Base-by-base conservation (phyloP, 2,797 vertebrate species). In the Vireo griseus region DNA sequence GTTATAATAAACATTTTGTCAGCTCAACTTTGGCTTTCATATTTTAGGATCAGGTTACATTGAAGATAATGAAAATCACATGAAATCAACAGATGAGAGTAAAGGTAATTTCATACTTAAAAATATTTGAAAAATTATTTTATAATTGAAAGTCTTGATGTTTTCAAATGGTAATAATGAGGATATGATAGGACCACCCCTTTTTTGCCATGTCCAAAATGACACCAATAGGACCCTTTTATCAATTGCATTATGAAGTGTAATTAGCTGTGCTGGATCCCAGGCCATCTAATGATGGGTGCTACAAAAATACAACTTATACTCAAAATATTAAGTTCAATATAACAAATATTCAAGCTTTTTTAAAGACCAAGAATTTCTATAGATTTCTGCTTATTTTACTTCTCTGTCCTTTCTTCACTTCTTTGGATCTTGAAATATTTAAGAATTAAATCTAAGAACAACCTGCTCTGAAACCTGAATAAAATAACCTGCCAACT, bases 41-140 rank as follows among this genome's bases (percentile, higher is more conserved):
- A 37, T 93, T 93, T 96, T 97, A 97, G 96, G 92, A 59, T 86
- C 93, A 92, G 95, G 79, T 87, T 98, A 97, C 76, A 96, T 87
- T 77, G 98, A 98, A 92, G 97, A 98, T 52, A 90, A 68, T 85
- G 97, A 97, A 95, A 98, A 98, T 65, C 97, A 98, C 63, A 66
- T 95, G 87, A 98, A 97, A 89, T 62, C 97, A 84, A 39, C 97
- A 86, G 97, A 97, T 94, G 97, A 98, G 31, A 97, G 89, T 85
- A 97, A 97, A 98, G 98, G 98, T 98, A 97, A 97, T 88, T 94
- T 68, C 35, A 54, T 42, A 24, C 20, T 72, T 80, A 50, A 81
- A 45, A 12, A 52, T 61, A 13, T n/a, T n/a, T n/a, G n/a, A n/a
- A 0, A 29, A 83, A 73, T 24, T 37, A 50, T 61, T 74, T 62